Conservation (phyloP, 37 sponge, comb jelly and placozoan genomes). For the Haliclona indistincta region DNA sequence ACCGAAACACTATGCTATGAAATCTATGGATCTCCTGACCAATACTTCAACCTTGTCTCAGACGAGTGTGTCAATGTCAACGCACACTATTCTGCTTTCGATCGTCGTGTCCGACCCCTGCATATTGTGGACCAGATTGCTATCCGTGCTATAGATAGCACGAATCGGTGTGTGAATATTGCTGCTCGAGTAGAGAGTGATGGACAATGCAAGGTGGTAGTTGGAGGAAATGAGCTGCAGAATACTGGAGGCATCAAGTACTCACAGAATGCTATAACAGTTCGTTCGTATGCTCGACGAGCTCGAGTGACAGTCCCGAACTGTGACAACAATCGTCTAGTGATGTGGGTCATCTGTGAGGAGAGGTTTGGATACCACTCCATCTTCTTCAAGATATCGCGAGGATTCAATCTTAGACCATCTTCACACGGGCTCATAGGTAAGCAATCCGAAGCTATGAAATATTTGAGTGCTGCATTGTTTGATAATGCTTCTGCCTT, state of each 20-base stretch:
- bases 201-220: background rate
- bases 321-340: constrained; percentile 18
- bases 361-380: background rate
- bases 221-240: background rate
- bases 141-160: constrained; percentile 33
- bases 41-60: constrained; percentile 57
- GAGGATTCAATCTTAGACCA: constrained; percentile 20
- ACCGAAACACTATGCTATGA: constrained; percentile 65
- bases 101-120: constrained; percentile 12
- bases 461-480: too few species aligned
- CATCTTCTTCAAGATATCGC: constrained; percentile 9
- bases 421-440: constrained; percentile 28
- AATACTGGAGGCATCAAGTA: background rate
- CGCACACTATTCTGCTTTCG: constrained; percentile 34
- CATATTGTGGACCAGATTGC: constrained; percentile 58
- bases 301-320: constrained; percentile 24
- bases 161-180: constrained; percentile 27
- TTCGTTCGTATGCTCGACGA: background rate
- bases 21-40: constrained; percentile 37
- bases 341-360: constrained; percentile 34
- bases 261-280: background rate
- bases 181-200: constrained; percentile 40
- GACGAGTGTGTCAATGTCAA: constrained; percentile 66
- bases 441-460: background rate
- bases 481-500: too few species aligned